These are phyloP conservation scores for Knipowitschia caucasica DNA, from an alignment of 2,797 vertebrate species.

Conservation along the genomic window DNA sequence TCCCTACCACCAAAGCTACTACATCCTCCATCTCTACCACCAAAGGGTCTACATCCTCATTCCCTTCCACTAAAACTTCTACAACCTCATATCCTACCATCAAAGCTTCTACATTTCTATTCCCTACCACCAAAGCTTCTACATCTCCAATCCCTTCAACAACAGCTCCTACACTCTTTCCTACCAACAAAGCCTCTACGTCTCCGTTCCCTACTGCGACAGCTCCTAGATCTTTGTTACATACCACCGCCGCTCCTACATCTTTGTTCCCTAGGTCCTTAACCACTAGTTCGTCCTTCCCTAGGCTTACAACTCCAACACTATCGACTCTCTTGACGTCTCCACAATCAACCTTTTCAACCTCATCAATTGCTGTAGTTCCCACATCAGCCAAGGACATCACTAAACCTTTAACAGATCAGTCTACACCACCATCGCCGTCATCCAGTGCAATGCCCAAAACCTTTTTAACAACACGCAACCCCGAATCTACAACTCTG, in stretches of 20 bases:
- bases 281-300: not conserved
- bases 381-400: constrained; percentile 24
- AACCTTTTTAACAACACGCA: constrained; percentile 22
- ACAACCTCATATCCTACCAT: not conserved
- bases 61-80: no score
- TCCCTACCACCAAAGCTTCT: no score
- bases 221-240: not conserved
- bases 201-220: not conserved
- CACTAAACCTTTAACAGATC: constrained; percentile 16
- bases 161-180: no score
- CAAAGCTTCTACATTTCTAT: no score
- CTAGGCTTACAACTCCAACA: no score
- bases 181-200: no score
- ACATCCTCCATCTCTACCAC: not conserved
- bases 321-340: not conserved
- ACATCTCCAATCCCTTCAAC: no score
- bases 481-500: constrained; percentile 11
- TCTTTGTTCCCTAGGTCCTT: not conserved
- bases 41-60: no score
- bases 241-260: not conserved
- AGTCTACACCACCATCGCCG: constrained; percentile 9
- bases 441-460: constrained; percentile 18
- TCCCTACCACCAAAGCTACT: not conserved
- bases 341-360: constrained; percentile 21
- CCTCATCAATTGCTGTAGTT: constrained; percentile 9